These are phyloP conservation scores for Saxicola maurus DNA, from an alignment of 2,797 vertebrate genomes.

Conservation along the genomic window DNA sequence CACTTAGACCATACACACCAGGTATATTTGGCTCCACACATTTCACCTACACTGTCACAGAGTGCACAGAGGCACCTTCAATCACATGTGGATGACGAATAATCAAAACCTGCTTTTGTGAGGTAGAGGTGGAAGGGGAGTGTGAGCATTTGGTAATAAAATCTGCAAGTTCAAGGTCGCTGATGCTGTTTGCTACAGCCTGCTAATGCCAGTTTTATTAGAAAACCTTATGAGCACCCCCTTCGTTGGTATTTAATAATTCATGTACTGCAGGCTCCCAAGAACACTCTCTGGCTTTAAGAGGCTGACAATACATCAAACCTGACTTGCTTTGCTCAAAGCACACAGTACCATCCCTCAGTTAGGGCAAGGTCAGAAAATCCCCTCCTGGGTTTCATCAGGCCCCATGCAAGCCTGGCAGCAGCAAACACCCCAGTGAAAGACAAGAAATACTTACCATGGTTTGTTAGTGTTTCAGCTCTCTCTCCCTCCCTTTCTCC, in stretches of 20 bases:
- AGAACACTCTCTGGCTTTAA: conserved; percentile 76
- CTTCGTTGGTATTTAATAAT: conserved; percentile 75
- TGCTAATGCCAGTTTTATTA: conserved; percentile 66
- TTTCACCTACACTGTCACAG: not conserved
- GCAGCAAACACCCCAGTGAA: not conserved
- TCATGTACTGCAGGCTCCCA: conserved; percentile 73
- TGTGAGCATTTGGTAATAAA: not conserved
- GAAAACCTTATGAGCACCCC: conserved; percentile 64
- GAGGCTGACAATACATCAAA: conserved; percentile 81
- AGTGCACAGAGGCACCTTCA: not conserved
- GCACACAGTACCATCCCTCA: not conserved
- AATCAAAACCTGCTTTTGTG: not conserved
- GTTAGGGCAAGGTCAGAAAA: conserved; percentile 56
- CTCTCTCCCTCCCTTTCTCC: conserved; percentile 71
- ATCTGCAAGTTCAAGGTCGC: conserved; percentile 65
- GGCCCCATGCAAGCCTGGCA: not conserved
- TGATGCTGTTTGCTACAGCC: conserved; percentile 22
- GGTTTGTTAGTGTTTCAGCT: conserved; percentile 74
- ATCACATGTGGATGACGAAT: not conserved
- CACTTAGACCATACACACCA: not conserved
- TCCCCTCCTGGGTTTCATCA: not conserved
- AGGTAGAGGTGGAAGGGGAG: not conserved
- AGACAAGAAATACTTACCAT: conserved; percentile 71
- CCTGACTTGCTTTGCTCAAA: conserved; percentile 45
- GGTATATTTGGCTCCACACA: not conserved